Conservation (phyloP, 2,888 invertebrate genomes). For the Drosophila macrothrix region DNA sequence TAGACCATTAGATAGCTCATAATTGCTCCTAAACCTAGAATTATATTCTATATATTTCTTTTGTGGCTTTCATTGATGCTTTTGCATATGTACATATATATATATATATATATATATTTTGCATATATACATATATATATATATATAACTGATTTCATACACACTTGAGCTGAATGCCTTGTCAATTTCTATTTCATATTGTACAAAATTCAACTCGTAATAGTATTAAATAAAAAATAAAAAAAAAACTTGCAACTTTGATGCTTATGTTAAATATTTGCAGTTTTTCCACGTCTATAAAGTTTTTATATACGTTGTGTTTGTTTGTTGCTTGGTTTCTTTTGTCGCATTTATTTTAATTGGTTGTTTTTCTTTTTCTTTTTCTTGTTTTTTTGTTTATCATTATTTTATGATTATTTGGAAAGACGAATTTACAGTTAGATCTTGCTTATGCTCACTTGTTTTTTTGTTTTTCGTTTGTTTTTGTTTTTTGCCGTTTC, state of each 20-base stretch:
- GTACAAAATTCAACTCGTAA: constrained; percentile 45
- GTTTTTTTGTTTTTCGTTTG: constrained; percentile 21
- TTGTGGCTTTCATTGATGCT: background rate
- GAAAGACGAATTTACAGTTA: constrained; percentile 76
- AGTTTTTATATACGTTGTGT: constrained; percentile 15
- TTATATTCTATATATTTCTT: background rate
- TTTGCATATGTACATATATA: constrained; percentile 18
- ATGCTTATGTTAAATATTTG: constrained; percentile 35
- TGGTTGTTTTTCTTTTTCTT: constrained; percentile 28
- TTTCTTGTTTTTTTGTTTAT: constrained; percentile 34
- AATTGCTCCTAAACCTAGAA: background rate
- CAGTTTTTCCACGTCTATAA: constrained; percentile 36
- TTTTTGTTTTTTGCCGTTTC: constrained; percentile 28
- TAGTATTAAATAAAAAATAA: constrained; percentile 23
- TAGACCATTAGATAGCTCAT: background rate
- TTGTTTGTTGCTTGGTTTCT: constrained; percentile 34
- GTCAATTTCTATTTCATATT: constrained; percentile 38
- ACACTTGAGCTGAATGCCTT: constrained; percentile 42
- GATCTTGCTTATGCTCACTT: constrained; percentile 57
- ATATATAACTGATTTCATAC: constrained; percentile 17
- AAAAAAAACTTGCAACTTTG: constrained; percentile 28
- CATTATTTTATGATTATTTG: constrained; percentile 64
- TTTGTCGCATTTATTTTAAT: constrained; percentile 54
- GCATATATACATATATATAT: constrained; percentile 20
- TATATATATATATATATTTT: constrained; percentile 4